Percentiles rank a stretch among this genome's conserved stretches.
Evolutionary conservation across 2,888 invertebrate species (phyloP).

Genomic region (Torymus aiolomorphi): DNA sequence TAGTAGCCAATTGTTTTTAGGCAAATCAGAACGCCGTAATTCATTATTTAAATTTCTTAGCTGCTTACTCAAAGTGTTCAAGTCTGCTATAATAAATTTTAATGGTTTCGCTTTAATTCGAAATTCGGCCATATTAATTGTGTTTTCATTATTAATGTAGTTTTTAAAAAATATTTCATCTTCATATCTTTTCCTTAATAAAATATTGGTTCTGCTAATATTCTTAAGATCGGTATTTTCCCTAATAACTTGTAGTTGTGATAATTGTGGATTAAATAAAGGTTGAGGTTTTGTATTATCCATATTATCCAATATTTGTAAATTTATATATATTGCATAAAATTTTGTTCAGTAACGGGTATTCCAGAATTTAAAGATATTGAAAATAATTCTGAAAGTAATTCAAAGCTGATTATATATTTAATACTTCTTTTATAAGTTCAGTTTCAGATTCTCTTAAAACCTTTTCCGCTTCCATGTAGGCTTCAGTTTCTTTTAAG

Average conservation of each 20-base stretch:
- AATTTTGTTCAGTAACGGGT: background rate
- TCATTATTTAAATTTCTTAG: slow-evolving; percentile 74
- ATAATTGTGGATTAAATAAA: too few relatives aligned
- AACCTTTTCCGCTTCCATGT: slow-evolving; percentile 81
- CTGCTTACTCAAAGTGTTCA: slow-evolving; percentile 70
- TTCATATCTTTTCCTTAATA: too few relatives aligned
- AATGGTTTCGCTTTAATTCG: too few relatives aligned
- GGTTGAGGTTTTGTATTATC: too few relatives aligned
- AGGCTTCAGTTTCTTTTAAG: slow-evolving; percentile 85
- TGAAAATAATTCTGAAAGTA: background rate
- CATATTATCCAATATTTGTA: too few relatives aligned
- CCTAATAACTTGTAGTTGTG: too few relatives aligned
- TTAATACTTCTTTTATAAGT: slow-evolving; percentile 66
- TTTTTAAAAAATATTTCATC: slow-evolving; percentile 64
- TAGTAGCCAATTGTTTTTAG: slow-evolving; percentile 78
- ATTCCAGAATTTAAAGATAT: background rate
- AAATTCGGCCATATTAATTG: slow-evolving; percentile 42
- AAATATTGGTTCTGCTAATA: too few relatives aligned
- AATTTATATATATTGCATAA: too few relatives aligned
- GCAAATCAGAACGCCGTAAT: slow-evolving; percentile 76
- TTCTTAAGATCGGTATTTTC: too few relatives aligned
- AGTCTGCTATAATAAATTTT: slow-evolving; percentile 63
- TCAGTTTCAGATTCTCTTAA: slow-evolving; percentile 78
- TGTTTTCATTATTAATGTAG: slow-evolving; percentile 61
- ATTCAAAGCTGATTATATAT: slow-evolving; percentile 60